A percentile compares a stretch with the other conserved stretches of the same genome.
Evolutionary conservation across 2,113 vertebrate species (phyloP).

Genomic region (Ammodytes dubius): DNA sequence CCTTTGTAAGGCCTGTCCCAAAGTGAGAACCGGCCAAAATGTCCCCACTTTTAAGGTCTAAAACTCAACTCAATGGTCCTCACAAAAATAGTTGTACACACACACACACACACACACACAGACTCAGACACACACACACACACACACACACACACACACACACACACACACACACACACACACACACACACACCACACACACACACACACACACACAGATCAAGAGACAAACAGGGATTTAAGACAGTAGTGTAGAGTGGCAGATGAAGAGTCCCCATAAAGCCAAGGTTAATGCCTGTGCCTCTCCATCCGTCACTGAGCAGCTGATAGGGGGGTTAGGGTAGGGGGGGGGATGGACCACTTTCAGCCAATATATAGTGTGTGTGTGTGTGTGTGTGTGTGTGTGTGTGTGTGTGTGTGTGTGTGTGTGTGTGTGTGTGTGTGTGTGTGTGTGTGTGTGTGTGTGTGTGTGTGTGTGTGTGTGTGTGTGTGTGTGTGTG

Average conservation of each 20-base stretch:
- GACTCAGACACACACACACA: too few relatives aligned
- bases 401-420: too few relatives aligned
- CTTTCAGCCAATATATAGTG: constrained; percentile 64
- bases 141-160: not conserved
- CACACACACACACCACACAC: constrained; percentile 46
- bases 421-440: too few relatives aligned
- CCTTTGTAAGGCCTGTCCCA: too few relatives aligned
- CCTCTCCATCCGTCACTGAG: constrained; percentile 80
- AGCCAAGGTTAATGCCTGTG: constrained; percentile 85
- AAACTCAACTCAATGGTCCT: too few relatives aligned
- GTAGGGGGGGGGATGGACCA: constrained; percentile 60
- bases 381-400: constrained; percentile 26
- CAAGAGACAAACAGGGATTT: constrained; percentile 63
- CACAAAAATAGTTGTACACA: not conserved
- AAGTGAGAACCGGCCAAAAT: too few relatives aligned
- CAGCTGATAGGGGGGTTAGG: constrained; percentile 43
- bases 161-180: not conserved
- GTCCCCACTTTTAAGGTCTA: too few relatives aligned
- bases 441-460: constrained; percentile 15
- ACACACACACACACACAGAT: constrained; percentile 28
- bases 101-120: not conserved
- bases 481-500: too few relatives aligned
- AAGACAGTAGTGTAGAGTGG: constrained; percentile 68
- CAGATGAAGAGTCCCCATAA: constrained; percentile 79
- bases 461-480: constrained; percentile 56